Evolutionary conservation across 2,888 invertebrate genomes (phyloP).

Genomic region (Heteromyza rotundicornis): DNA sequence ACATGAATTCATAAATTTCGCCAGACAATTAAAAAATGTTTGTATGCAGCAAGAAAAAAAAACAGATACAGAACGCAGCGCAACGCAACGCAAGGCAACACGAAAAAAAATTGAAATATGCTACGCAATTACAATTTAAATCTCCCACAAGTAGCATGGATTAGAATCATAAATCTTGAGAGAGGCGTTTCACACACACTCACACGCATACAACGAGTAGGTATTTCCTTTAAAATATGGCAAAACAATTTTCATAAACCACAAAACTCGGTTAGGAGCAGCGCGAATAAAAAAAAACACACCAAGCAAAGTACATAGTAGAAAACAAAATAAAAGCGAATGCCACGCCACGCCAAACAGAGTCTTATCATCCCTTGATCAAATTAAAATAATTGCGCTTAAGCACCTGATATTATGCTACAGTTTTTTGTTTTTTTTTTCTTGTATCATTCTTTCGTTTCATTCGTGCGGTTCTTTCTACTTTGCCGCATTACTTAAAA

Average conservation of each 20-base stretch:
- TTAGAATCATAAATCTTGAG: conserved; percentile 12
- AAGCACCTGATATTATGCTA: conserved; percentile 38
- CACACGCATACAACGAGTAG: no score
- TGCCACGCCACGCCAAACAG: neutral
- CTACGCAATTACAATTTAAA: conserved; percentile 16
- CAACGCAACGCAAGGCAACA: no score
- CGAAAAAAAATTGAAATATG: neutral
- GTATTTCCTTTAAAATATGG: conserved; percentile 21
- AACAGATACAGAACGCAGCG: neutral
- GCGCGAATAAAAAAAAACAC: neutral
- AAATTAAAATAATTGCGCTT: conserved; percentile 41
- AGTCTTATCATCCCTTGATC: conserved; percentile 36
- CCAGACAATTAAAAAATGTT: no score
- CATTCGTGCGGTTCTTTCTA: neutral
- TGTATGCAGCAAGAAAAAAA: neutral
- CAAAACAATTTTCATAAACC: conserved; percentile 27
- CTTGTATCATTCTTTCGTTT: neutral
- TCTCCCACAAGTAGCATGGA: conserved; percentile 7
- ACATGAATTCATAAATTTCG: no score
- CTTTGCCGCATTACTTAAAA: neutral
- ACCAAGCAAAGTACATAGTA: neutral
- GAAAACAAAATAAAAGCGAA: neutral
- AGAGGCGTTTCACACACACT: neutral
- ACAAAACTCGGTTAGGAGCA: neutral
- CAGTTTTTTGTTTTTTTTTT: conserved; percentile 10